phyloP scores from a whole-genome alignment of 2,888 invertebrate genomes.

The Drosophila lacicola region DNA sequence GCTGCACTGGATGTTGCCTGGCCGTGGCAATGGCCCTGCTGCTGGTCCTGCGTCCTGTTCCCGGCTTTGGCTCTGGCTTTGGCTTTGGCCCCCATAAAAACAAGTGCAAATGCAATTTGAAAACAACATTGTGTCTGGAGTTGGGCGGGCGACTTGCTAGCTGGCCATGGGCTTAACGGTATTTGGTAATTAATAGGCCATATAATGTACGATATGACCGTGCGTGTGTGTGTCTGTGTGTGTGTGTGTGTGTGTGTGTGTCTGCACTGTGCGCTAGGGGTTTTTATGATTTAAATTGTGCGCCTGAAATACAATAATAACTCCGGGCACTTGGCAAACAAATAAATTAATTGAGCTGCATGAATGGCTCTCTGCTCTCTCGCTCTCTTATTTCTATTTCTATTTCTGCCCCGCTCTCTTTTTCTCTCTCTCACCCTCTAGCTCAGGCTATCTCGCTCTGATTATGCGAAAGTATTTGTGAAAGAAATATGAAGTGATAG shows the following conservation, averaged over 20 bases:
- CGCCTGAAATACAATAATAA: constrained; percentile 74
- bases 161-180: constrained; percentile 62
- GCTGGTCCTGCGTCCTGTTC: constrained; percentile 3
- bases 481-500: constrained; percentile 78
- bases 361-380: constrained; percentile 15
- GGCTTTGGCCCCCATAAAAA: constrained; percentile 68
- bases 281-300: constrained; percentile 74
- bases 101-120: constrained; percentile 78
- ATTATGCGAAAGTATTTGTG: constrained; percentile 41
- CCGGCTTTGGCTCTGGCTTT: constrained; percentile 17
- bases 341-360: constrained; percentile 76
- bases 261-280: constrained; percentile 21
- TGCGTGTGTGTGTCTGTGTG: constrained; percentile 5
- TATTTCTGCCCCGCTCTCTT: background rate
- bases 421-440: background rate
- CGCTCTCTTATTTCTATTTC: too few species aligned
- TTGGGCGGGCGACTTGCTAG: constrained; percentile 39
- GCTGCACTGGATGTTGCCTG: constrained; percentile 56
- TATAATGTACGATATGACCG: constrained; percentile 72
- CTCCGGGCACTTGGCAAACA: constrained; percentile 69
- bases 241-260: background rate
- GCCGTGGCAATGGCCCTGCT: constrained; percentile 17
- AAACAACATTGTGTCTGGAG: constrained; percentile 63
- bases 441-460: constrained; percentile 4
- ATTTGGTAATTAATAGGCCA: constrained; percentile 80